Evolutionary conservation across 2,113 vertebrate species (phyloP).

Genomic region (Kryptolebias marmoratus): DNA sequence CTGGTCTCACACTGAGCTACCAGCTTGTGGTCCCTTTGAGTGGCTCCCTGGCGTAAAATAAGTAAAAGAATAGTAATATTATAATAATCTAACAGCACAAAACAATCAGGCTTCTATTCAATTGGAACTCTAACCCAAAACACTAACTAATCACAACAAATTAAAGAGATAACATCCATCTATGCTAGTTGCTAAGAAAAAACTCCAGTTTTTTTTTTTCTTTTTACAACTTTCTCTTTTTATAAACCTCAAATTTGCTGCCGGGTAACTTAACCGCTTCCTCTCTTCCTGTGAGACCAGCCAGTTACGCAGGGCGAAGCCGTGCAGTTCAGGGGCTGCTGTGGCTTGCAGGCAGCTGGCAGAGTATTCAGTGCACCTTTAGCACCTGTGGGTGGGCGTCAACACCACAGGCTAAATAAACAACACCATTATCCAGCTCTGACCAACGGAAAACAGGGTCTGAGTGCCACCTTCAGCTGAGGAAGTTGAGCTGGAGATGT

Average conservation of each 20-base stretch:
- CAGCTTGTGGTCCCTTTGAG: constrained; percentile 60
- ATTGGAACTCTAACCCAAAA: constrained; percentile 8
- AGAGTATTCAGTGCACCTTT: constrained; percentile 58
- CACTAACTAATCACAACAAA: constrained; percentile 28
- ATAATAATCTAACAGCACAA: constrained; percentile 51
- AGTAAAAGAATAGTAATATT: constrained; percentile 52
- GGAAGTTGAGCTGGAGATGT: constrained; percentile 30
- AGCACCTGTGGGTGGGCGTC: constrained; percentile 76
- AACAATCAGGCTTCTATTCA: constrained; percentile 33
- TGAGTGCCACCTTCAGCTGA: constrained; percentile 53
- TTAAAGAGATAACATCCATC: constrained; percentile 16
- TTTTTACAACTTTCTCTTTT: constrained; percentile 63
- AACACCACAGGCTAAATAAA: constrained; percentile 73
- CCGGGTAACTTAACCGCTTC: constrained; percentile 77
- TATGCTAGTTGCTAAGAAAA: constrained; percentile 45
- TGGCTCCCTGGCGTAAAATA: constrained; percentile 49
- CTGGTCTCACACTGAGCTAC: constrained; percentile 12
- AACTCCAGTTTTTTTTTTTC: constrained; percentile 47
- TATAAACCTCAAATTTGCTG: constrained; percentile 78
- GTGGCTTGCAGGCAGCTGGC: constrained; percentile 72
- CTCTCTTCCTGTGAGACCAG: constrained; percentile 74
- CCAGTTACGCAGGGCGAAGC: constrained; percentile 66
- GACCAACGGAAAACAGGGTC: constrained; percentile 16
- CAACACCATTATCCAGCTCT: constrained; percentile 51
- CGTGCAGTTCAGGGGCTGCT: constrained; percentile 51